phyloP scores from a whole-genome alignment of 92 coral and sea anemone genomes.

The Galaxea fascicularis region DNA sequence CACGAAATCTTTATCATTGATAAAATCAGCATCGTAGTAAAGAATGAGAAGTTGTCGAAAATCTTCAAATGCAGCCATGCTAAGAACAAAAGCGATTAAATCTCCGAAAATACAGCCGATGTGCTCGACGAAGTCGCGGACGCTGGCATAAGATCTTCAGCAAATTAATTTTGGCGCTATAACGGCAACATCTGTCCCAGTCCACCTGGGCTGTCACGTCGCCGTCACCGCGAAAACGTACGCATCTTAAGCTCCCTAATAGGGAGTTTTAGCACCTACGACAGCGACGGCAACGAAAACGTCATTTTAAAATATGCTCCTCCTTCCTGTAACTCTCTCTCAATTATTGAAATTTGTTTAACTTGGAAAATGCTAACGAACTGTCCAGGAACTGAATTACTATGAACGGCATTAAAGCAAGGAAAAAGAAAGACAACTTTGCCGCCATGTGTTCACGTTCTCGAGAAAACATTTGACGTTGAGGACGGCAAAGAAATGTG shows the following conservation, averaged over 20 bases:
- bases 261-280: too few relatives aligned
- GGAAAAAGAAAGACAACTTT: too few relatives aligned
- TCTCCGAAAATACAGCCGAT: background rate
- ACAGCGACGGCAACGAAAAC: too few relatives aligned
- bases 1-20: background rate
- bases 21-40: background rate
- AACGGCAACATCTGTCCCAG: conserved; percentile 5
- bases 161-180: conserved; percentile 2
- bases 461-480: too few relatives aligned
- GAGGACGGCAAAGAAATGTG: too few relatives aligned
- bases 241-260: background rate
- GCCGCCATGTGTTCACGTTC: too few relatives aligned
- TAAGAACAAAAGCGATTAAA: conserved; percentile 6
- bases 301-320: too few relatives aligned
- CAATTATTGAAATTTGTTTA: too few relatives aligned
- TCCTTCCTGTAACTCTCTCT: too few relatives aligned
- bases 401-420: too few relatives aligned
- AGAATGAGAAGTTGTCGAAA: conserved; percentile 18
- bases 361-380: too few relatives aligned
- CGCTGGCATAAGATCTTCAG: background rate
- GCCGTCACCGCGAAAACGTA: conserved; percentile 10
- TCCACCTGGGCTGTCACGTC: conserved; percentile 6
- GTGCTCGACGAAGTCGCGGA: background rate
- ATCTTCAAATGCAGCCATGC: conserved; percentile 26
- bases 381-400: too few relatives aligned